Conservation (phyloP, 2,888 invertebrate species). For the Raillietiella orientalis region DNA sequence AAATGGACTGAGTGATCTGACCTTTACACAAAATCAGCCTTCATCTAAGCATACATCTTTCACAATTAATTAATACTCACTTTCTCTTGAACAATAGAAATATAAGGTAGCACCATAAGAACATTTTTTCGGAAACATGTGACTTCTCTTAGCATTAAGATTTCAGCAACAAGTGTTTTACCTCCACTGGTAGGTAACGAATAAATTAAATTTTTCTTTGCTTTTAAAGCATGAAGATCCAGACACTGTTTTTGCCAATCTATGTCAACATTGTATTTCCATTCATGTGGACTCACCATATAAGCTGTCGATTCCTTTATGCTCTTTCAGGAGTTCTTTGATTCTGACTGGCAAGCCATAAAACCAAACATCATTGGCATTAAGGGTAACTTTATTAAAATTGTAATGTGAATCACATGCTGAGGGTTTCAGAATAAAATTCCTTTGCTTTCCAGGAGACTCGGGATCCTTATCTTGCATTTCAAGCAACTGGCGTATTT, state of each 20-base stretch:
- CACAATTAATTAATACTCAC: constrained; percentile 15
- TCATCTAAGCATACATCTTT: not conserved
- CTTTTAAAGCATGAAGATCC: constrained; percentile 30
- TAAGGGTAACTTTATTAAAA: too few species aligned
- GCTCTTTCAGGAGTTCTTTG: constrained; percentile 29
- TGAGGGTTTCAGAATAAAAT: too few species aligned
- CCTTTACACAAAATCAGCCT: constrained; percentile 18
- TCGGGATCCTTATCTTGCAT: too few species aligned
- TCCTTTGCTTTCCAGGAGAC: too few species aligned
- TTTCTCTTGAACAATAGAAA: constrained; percentile 91
- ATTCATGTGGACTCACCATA: constrained; percentile 26
- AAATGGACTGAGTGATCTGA: constrained; percentile 49
- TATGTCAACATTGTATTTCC: constrained; percentile 13
- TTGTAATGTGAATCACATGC: too few species aligned
- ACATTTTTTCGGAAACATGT: constrained; percentile 46
- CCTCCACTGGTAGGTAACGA: constrained; percentile 87
- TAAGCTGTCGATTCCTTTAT: constrained; percentile 40
- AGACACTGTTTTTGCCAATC: constrained; percentile 89
- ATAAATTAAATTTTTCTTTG: constrained; percentile 51
- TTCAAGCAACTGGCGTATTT: too few species aligned
- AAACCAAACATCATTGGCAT: too few species aligned
- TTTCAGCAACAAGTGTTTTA: constrained; percentile 85
- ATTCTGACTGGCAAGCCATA: constrained; percentile 43
- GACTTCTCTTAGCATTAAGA: constrained; percentile 58
- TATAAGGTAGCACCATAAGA: constrained; percentile 67